Conservation (phyloP, 2,113 vertebrate genomes). For the Elgaria multicarinata region DNA sequence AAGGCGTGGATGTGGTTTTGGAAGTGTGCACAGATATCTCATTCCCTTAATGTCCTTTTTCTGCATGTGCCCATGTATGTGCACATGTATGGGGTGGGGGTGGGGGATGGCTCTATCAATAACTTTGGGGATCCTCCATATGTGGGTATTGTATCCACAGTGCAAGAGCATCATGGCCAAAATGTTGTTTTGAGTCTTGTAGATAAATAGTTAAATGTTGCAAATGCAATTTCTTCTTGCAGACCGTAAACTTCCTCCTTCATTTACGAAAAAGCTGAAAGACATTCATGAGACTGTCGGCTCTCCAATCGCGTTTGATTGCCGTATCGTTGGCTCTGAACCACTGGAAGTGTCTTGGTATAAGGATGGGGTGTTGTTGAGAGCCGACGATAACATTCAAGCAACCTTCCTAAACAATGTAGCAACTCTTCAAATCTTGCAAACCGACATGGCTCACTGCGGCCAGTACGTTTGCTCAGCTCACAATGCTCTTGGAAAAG, state of each 20-base stretch:
- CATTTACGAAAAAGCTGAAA: conserved; percentile 93
- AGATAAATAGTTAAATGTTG: conserved; percentile 16
- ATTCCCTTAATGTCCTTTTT: background rate
- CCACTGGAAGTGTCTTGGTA: conserved; percentile 94
- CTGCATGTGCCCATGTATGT: background rate
- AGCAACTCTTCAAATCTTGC: conserved; percentile 87
- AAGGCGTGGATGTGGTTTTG: background rate
- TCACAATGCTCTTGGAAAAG: conserved; percentile 91
- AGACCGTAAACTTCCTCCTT: conserved; percentile 94
- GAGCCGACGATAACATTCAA: conserved; percentile 79
- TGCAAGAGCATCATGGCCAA: background rate
- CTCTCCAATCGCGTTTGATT: conserved; percentile 88
- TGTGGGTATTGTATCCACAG: background rate
- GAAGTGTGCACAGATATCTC: background rate
- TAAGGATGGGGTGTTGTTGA: conserved; percentile 88
- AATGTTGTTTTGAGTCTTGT: background rate
- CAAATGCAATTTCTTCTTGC: conserved; percentile 69
- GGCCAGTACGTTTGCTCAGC: conserved; percentile 94
- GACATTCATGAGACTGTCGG: conserved; percentile 90
- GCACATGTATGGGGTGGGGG: background rate
- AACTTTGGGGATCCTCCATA: background rate
- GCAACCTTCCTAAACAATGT: conserved; percentile 90
- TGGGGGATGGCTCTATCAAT: too few relatives aligned
- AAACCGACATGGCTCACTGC: conserved; percentile 83
- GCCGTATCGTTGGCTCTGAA: conserved; percentile 92